A percentile compares a stretch with the other conserved stretches of the same genome.
Conservation (phyloP, 2,113 vertebrate species). For the Toxotes jaculatrix region DNA sequence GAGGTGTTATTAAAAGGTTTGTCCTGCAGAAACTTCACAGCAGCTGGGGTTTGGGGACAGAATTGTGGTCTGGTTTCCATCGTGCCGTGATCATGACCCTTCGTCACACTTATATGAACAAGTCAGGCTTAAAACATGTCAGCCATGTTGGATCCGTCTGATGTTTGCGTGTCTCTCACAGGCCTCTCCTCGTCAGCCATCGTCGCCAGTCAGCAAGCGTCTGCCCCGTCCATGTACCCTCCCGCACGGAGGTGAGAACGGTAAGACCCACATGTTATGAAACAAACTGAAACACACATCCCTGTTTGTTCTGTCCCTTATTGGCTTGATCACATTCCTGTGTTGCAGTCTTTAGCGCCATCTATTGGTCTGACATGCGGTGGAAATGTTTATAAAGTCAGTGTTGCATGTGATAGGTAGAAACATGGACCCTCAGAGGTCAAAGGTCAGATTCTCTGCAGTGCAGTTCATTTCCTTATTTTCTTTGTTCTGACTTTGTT, state of each 20-base stretch:
- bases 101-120: no score
- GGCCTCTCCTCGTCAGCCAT: conserved; percentile 97
- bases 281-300: not conserved
- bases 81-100: no score
- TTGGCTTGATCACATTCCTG: no score
- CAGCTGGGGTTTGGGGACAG: no score
- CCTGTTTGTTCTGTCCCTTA: no score
- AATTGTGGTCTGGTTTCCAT: no score
- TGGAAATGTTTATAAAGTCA: no score
- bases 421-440: not conserved
- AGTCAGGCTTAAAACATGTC: not conserved
- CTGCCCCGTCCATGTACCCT: conserved; percentile 93
- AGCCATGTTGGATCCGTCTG: conserved; percentile 2
- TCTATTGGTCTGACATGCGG: conserved; percentile 19
- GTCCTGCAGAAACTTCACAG: no score
- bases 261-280: conserved; percentile 82
- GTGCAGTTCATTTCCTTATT: no score
- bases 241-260: conserved; percentile 96
- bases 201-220: conserved; percentile 95
- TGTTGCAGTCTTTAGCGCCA: not conserved
- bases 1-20: no score
- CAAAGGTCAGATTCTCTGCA: not conserved
- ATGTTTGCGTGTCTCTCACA: conserved; percentile 37
- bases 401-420: no score
- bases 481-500: no score